Conservation (phyloP, 2,113 vertebrate genomes). For the Gavialis gangeticus region DNA sequence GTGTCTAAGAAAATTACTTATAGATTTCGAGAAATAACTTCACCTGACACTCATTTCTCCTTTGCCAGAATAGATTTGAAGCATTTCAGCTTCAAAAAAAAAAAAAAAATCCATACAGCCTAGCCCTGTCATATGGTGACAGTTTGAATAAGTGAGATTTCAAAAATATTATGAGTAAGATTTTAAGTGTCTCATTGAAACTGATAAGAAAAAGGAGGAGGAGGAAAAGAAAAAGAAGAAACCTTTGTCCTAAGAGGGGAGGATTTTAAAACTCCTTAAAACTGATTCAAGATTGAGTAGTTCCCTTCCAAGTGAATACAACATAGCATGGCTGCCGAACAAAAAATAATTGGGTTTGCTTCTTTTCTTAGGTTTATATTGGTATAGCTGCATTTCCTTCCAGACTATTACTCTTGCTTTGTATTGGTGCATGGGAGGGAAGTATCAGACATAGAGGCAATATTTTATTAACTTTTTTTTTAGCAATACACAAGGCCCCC, state of each 20-base stretch:
- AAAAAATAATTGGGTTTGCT: background rate
- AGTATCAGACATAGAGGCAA: background rate
- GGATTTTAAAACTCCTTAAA: slow-evolving; percentile 12
- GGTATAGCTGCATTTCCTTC: background rate
- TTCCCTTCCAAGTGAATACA: background rate
- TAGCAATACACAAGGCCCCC: background rate
- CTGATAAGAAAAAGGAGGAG: slow-evolving; percentile 14
- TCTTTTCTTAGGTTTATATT: background rate
- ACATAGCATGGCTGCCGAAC: background rate
- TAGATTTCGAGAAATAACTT: slow-evolving; percentile 62
- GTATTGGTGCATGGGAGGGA: background rate
- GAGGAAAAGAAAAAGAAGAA: background rate
- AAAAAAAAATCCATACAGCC: background rate
- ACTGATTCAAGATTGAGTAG: background rate
- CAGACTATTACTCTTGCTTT: background rate
- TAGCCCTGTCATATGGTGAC: slow-evolving; percentile 12
- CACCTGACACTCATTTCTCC: slow-evolving; percentile 58
- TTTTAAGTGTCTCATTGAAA: slow-evolving; percentile 50
- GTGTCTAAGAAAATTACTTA: slow-evolving; percentile 18
- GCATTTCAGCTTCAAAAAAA: slow-evolving; percentile 34
- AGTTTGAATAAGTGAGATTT: slow-evolving; percentile 44
- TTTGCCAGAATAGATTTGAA: slow-evolving; percentile 58
- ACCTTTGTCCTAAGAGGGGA: slow-evolving; percentile 1
- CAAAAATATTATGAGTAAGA: background rate
- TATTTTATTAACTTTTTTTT: background rate